Conservation (phyloP, 2,797 vertebrate species). For the Knipowitschia caucasica region DNA sequence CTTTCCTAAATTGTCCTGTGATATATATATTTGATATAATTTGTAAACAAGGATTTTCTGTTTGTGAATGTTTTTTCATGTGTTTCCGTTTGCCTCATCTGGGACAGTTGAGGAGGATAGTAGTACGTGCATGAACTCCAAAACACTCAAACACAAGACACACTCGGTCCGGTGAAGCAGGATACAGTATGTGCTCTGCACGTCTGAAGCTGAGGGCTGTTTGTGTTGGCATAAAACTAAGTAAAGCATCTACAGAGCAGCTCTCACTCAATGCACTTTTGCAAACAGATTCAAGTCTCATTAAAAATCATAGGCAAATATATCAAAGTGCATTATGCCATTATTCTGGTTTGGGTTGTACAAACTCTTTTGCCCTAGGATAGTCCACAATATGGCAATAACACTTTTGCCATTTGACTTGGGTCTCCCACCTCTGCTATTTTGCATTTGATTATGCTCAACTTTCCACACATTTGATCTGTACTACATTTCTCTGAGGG, state of each 20-base stretch:
- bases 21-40: not conserved
- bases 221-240: constrained; percentile 54
- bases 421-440: too few relatives aligned
- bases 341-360: not conserved
- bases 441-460: too few relatives aligned
- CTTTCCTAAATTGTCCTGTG: not conserved
- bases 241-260: constrained; percentile 29
- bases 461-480: too few relatives aligned
- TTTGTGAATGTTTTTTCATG: not conserved
- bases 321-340: not conserved
- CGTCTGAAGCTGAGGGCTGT: constrained; percentile 50
- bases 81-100: not conserved
- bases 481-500: too few relatives aligned
- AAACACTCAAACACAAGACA: constrained; percentile 5
- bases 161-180: constrained; percentile 34
- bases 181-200: constrained; percentile 64
- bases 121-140: not conserved
- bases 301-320: too few relatives aligned
- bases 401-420: too few relatives aligned
- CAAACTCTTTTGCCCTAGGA: too few relatives aligned
- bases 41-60: not conserved
- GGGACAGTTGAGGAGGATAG: not conserved
- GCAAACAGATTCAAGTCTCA: constrained; percentile 32
- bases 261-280: constrained; percentile 32
- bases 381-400: too few relatives aligned